These are phyloP conservation scores for Tetrax tetrax DNA, from an alignment of 2,113 vertebrate genomes.

Conservation along the genomic window DNA sequence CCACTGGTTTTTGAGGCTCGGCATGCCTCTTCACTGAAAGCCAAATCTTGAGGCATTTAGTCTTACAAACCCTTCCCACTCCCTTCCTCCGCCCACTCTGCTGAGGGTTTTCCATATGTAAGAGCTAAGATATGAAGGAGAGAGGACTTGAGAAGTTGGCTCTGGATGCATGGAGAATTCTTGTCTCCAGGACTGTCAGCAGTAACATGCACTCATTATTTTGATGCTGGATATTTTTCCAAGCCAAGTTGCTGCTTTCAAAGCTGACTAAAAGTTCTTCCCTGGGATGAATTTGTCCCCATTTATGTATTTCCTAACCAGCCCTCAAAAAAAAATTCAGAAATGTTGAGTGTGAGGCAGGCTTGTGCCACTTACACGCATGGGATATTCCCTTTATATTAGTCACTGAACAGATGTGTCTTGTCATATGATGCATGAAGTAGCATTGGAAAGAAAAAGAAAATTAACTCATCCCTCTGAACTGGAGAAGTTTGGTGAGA, in stretches of 20 bases:
- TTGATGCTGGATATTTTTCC: not conserved
- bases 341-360: conserved; percentile 14
- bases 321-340: not conserved
- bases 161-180: not conserved
- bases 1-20: not conserved
- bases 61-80: not conserved
- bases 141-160: not conserved
- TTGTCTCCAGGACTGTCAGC: conserved; percentile 13
- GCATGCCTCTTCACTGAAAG: not conserved
- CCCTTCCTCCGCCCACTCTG: not conserved
- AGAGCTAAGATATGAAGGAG: not conserved
- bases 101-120: not conserved
- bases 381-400: conserved; percentile 38
- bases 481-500: not conserved
- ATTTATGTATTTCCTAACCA: conserved; percentile 51
- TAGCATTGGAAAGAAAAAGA: not conserved
- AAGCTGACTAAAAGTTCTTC: conserved; percentile 8
- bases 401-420: conserved; percentile 64
- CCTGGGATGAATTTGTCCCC: not conserved
- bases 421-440: conserved; percentile 18
- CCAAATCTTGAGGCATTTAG: not conserved
- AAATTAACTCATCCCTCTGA: conserved; percentile 12
- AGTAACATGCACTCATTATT: not conserved
- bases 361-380: conserved; percentile 9
- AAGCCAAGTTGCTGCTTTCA: not conserved